Percentiles rank a stretch among this genome's conserved stretches.
Evolutionary conservation across 2,888 invertebrate genomes (phyloP).

Genomic region (Phasia obesa): DNA sequence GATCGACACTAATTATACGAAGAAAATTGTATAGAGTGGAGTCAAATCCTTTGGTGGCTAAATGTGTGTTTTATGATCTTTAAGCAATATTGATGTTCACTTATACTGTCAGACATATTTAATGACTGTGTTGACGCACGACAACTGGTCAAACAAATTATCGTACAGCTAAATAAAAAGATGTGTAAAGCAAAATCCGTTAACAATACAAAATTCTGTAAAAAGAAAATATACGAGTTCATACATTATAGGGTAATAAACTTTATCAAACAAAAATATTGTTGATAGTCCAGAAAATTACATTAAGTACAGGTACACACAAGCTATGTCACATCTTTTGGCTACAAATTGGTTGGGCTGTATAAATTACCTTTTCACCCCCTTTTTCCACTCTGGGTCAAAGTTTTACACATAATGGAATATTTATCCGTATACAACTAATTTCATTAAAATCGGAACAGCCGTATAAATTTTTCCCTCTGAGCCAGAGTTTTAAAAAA

Average conservation of each 20-base stretch:
- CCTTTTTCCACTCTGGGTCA: too few relatives aligned
- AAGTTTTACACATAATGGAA: too few relatives aligned
- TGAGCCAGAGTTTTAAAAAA: too few relatives aligned
- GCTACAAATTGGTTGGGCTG: too few relatives aligned
- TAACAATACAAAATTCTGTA: not conserved
- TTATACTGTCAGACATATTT: constrained; percentile 25
- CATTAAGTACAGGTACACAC: too few relatives aligned
- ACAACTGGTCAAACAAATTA: constrained; percentile 46
- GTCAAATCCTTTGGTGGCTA: not conserved
- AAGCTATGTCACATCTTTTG: too few relatives aligned
- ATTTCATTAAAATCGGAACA: too few relatives aligned
- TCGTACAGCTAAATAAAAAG: not conserved
- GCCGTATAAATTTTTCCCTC: too few relatives aligned
- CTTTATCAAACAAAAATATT: too few relatives aligned
- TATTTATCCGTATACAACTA: too few relatives aligned
- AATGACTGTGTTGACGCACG: constrained; percentile 52
- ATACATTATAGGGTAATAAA: not conserved
- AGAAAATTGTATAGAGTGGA: not conserved
- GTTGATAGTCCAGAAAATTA: too few relatives aligned
- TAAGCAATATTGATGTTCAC: constrained; percentile 46
- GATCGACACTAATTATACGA: not conserved
- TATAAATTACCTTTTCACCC: too few relatives aligned
- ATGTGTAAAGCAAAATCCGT: not conserved
- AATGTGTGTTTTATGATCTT: constrained; percentile 37
- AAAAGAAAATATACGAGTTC: not conserved